Conservation (phyloP, 2,797 vertebrate species). For the Melanotaenia trifasciata region DNA sequence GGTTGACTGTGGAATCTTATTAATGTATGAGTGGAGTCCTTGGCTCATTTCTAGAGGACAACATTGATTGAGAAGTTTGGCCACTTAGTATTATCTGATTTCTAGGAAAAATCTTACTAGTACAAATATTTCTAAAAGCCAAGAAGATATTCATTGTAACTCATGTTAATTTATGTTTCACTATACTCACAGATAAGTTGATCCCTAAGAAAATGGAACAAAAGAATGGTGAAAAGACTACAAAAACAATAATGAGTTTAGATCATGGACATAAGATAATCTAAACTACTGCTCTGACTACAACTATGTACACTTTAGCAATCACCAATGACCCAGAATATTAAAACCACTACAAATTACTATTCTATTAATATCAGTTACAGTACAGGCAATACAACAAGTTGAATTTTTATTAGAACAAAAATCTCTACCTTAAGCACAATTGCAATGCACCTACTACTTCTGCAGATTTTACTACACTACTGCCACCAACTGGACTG, state of each 20-base stretch:
- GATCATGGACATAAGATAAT: too few relatives aligned
- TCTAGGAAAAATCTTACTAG: slow-evolving; percentile 1
- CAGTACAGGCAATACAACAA: not conserved
- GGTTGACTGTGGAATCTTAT: slow-evolving; percentile 71
- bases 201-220: not conserved
- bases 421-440: not conserved
- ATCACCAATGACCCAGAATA: not conserved
- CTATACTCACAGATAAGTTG: not conserved
- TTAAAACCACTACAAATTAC: not conserved
- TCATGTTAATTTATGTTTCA: not conserved
- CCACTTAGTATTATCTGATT: slow-evolving; percentile 45
- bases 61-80: slow-evolving; percentile 74
- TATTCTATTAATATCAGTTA: not conserved
- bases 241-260: not conserved
- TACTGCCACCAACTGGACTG: not conserved
- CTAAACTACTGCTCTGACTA: not conserved
- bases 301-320: not conserved
- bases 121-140: slow-evolving; percentile 2
- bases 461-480: not conserved
- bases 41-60: slow-evolving; percentile 76
- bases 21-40: slow-evolving; percentile 67
- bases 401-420: not conserved
- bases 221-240: not conserved
- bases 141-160: not conserved
- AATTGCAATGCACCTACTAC: not conserved